Percentiles rank a stretch among this genome's conserved stretches.
Conservation (phyloP, 2,113 vertebrate genomes). For the Fulmarus glacialis region DNA sequence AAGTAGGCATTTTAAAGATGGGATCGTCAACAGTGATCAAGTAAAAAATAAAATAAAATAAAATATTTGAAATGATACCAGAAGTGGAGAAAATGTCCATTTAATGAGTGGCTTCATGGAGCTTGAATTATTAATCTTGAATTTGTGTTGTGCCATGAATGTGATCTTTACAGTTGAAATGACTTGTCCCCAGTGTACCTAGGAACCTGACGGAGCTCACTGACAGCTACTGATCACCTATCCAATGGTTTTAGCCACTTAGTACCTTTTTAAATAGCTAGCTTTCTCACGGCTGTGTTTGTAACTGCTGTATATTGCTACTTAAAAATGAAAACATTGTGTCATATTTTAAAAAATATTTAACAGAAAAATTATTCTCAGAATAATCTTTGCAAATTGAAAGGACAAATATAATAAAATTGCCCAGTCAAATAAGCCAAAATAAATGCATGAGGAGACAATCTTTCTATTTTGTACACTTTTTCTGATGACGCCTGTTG, state of each 20-base stretch:
- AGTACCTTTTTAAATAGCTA: neutral
- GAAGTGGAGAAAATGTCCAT: neutral
- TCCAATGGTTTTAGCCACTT: neutral
- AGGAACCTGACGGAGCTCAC: neutral
- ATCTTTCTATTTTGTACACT: neutral
- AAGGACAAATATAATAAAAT: neutral
- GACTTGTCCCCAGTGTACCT: neutral
- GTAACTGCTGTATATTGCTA: neutral
- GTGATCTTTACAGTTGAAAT: neutral
- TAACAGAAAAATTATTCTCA: neutral
- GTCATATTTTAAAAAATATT: neutral
- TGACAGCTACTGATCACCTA: neutral
- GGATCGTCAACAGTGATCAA: neutral
- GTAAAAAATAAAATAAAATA: neutral
- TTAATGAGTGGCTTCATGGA: neutral
- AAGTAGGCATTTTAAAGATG: neutral
- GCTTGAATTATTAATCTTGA: neutral
- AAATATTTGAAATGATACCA: neutral
- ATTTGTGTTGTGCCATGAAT: neutral
- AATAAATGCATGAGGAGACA: neutral
- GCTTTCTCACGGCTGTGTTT: neutral
- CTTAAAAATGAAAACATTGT: neutral
- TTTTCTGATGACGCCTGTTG: neutral
- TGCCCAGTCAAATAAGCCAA: neutral
- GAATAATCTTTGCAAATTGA: neutral